Percentiles rank a stretch among this genome's conserved stretches.
Conservation (phyloP, 2,797 vertebrate genomes). For the Mastacembelus armatus region DNA sequence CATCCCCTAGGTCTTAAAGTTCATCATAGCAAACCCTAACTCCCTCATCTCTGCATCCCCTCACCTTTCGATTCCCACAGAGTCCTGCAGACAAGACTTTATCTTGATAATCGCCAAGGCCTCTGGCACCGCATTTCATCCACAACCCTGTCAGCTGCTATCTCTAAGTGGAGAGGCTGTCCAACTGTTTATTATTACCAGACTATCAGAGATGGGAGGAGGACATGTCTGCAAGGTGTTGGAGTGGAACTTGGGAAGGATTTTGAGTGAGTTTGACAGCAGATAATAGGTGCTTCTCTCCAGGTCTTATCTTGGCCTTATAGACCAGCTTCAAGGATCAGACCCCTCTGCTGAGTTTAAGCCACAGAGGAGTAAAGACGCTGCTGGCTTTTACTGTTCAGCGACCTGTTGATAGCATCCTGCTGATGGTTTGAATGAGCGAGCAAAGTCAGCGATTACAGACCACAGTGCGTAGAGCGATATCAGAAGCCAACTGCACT, state of each 20-base stretch:
- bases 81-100: constrained; percentile 56
- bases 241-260: constrained; percentile 48
- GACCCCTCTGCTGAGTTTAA: constrained; percentile 26
- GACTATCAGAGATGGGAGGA: constrained; percentile 48
- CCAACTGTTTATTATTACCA: constrained; percentile 68
- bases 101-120: constrained; percentile 74
- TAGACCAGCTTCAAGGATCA: constrained; percentile 16
- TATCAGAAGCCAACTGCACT: constrained; percentile 1
- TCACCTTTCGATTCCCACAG: constrained; percentile 31
- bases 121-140: constrained; percentile 52
- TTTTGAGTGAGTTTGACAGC: constrained; percentile 42
- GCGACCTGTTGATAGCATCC: constrained; percentile 27
- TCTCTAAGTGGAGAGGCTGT: constrained; percentile 62
- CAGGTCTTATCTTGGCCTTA: constrained; percentile 56
- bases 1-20: constrained; percentile 22
- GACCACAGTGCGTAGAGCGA: background rate
- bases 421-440: constrained; percentile 16
- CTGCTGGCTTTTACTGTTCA: constrained; percentile 15
- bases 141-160: constrained; percentile 54
- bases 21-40: constrained; percentile 19
- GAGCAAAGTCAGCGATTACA: background rate
- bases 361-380: constrained; percentile 12
- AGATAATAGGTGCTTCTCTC: constrained; percentile 59
- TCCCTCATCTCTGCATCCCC: constrained; percentile 10
- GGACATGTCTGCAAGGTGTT: constrained; percentile 40